phyloP scores from a whole-genome alignment of 2,797 vertebrate genomes.

The Cirrhinus mrigala region DNA sequence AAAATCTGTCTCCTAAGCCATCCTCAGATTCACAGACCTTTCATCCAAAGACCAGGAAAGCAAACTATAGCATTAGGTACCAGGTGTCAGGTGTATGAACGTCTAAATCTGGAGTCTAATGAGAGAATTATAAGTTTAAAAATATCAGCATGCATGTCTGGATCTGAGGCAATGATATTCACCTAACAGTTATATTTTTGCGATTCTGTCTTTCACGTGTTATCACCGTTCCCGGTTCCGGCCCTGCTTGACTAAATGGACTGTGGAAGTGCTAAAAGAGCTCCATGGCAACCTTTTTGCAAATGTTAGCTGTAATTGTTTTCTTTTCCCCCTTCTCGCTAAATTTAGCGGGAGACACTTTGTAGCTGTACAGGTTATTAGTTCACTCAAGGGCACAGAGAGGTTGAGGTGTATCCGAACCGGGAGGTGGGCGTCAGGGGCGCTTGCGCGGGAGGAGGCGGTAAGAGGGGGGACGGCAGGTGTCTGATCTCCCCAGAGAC shows the following conservation, averaged over 20 bases:
- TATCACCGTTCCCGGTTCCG: not conserved
- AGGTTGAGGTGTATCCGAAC: conserved; percentile 40
- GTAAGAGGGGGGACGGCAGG: conserved; percentile 53
- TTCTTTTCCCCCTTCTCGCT: not conserved
- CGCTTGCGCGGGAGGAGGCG: not conserved
- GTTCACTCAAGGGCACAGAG: conserved; percentile 38
- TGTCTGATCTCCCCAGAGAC: conserved; percentile 69
- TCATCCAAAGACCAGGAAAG: conserved; percentile 1
- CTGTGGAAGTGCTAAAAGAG: conserved; percentile 26
- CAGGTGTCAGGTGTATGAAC: conserved; percentile 31
- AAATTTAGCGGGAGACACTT: conserved; percentile 36
- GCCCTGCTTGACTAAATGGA: conserved; percentile 26
- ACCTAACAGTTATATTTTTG: not conserved
- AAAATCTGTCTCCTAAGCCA: not conserved
- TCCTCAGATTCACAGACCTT: not conserved
- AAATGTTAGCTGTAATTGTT: conserved; percentile 42
- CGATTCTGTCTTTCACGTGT: conserved; percentile 1
- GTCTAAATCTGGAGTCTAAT: conserved; percentile 16
- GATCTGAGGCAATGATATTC: not conserved
- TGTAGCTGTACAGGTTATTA: conserved; percentile 29
- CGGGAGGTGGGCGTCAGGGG: conserved; percentile 57
- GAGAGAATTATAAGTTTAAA: not conserved
- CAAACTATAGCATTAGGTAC: conserved; percentile 6
- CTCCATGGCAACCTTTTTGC: conserved; percentile 31
- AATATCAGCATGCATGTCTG: not conserved